phyloP scores from a whole-genome alignment of 2,113 vertebrate genomes.

The Carassius carassius region DNA sequence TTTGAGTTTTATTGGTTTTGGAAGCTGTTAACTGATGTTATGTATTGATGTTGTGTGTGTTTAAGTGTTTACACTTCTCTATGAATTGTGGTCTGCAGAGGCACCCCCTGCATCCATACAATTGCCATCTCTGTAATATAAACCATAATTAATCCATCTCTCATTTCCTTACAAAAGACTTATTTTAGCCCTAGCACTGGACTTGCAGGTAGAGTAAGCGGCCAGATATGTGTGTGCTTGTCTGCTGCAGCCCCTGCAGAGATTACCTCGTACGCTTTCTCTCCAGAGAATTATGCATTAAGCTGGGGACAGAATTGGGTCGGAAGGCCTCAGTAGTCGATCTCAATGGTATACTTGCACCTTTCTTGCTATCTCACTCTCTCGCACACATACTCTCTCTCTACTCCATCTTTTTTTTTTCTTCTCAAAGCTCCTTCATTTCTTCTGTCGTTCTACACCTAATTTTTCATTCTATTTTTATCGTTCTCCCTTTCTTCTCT shows the following conservation, averaged over 20 bases:
- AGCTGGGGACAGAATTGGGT: constrained; percentile 56
- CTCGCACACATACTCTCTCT: not conserved
- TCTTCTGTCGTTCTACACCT: constrained; percentile 28
- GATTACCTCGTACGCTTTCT: constrained; percentile 14
- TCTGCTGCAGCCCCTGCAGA: not conserved
- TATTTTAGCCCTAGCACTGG: not conserved
- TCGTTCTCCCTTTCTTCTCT: constrained; percentile 28
- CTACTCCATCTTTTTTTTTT: constrained; percentile 13
- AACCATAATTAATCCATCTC: not conserved
- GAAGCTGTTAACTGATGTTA: not conserved
- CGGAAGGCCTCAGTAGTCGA: constrained; percentile 28
- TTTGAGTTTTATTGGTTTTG: constrained; percentile 11
- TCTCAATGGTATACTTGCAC: constrained; percentile 6
- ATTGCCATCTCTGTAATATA: not conserved
- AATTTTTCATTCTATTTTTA: constrained; percentile 40
- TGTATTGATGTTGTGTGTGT: constrained; percentile 23
- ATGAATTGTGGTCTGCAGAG: not conserved
- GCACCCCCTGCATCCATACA: not conserved
- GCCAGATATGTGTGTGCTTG: not conserved
- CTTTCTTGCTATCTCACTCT: constrained; percentile 22
- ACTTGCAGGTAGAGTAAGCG: constrained; percentile 11
- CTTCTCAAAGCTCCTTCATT: constrained; percentile 23
- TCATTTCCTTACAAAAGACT: not conserved
- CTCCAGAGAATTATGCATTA: constrained; percentile 41
- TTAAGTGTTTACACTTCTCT: constrained; percentile 1